Evolutionary conservation across 2,797 vertebrate species (phyloP).

Genomic region (Moxostoma hubbsi): DNA sequence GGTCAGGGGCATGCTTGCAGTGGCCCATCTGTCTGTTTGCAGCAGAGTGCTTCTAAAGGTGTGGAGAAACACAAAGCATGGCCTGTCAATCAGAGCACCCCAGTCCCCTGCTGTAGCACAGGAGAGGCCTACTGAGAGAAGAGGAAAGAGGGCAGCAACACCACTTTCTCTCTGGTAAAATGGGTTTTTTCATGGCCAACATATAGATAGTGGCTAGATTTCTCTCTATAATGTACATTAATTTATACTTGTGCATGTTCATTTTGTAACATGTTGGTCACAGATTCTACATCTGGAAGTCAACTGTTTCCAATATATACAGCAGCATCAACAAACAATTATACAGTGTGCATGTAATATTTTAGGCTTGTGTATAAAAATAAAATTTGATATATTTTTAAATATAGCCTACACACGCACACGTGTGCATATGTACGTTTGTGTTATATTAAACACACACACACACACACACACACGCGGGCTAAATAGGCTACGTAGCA

Average conservation of each 20-base stretch:
- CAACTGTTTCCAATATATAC: neutral
- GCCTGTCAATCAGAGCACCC: conserved; percentile 48
- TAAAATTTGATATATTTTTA: neutral
- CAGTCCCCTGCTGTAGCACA: conserved; percentile 12
- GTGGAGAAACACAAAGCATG: conserved; percentile 47
- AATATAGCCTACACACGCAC: neutral
- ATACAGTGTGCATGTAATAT: neutral
- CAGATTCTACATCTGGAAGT: neutral
- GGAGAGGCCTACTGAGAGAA: conserved; percentile 41
- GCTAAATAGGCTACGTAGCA: too few species aligned
- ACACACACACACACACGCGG: neutral
- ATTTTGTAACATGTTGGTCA: neutral
- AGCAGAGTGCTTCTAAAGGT: conserved; percentile 30
- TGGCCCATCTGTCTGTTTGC: conserved; percentile 40
- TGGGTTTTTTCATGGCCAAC: neutral
- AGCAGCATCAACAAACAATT: neutral
- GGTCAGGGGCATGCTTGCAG: conserved; percentile 39
- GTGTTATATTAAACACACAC: neutral
- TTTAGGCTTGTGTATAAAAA: neutral
- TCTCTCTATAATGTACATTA: neutral
- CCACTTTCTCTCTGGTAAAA: conserved; percentile 39
- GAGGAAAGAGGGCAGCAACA: conserved; percentile 29
- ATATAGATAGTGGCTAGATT: conserved; percentile 10
- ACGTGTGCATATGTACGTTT: neutral
- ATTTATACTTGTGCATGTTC: neutral